Evolutionary conservation across 1,140 invertebrate genomes (phyloP).

Genomic region (Protaetia brevitarsis): DNA sequence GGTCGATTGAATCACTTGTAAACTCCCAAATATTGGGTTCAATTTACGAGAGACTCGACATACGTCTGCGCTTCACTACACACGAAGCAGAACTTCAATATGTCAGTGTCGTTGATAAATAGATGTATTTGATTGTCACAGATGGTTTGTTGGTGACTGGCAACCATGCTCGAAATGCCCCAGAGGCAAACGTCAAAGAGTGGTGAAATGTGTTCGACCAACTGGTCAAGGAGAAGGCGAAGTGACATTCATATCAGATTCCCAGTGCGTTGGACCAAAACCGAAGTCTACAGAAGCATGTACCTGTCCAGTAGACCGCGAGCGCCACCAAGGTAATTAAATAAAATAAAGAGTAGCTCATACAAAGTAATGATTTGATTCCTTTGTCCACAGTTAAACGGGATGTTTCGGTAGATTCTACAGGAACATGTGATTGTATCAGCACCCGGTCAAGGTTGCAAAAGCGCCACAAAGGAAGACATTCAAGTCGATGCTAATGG

Average conservation of each 20-base stretch:
- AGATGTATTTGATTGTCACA: constrained; percentile 13
- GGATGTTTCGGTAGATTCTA: not conserved
- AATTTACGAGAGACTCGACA: no score
- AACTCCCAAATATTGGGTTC: no score
- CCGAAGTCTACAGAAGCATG: constrained; percentile 37
- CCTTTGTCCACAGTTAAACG: not conserved
- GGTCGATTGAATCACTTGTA: not conserved
- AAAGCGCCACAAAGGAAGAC: not conserved
- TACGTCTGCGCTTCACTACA: no score
- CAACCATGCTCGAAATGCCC: constrained; percentile 37
- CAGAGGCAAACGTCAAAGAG: constrained; percentile 32
- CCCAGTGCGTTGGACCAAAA: constrained; percentile 40
- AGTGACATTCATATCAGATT: constrained; percentile 41
- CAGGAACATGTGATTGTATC: not conserved
- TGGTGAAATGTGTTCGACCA: constrained; percentile 45
- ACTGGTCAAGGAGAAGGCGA: constrained; percentile 45
- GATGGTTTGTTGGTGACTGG: constrained; percentile 49
- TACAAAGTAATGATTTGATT: not conserved
- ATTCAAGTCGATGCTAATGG: not conserved
- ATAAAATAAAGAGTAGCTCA: not conserved
- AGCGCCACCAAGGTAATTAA: not conserved
- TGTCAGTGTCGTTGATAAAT: not conserved
- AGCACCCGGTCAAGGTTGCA: not conserved
- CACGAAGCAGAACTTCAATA: constrained; percentile 1
- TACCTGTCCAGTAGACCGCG: constrained; percentile 21